phyloP scores from a whole-genome alignment of 2,797 vertebrate genomes.

The Helarctos malayanus region DNA sequence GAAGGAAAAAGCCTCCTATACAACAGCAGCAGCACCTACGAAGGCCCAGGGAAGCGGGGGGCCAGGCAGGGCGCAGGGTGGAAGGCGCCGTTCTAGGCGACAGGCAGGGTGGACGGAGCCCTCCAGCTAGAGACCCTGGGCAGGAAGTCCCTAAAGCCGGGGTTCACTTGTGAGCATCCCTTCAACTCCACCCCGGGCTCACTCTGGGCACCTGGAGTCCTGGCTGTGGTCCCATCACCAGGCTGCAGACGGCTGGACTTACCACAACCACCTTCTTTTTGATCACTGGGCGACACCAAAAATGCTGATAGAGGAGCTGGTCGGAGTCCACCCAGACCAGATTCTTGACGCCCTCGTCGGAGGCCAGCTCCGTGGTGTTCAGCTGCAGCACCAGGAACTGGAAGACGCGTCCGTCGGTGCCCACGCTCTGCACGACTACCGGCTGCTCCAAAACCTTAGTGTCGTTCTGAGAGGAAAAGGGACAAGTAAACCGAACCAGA shows the following conservation, averaged over 20 bases:
- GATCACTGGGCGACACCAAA: conserved; percentile 91
- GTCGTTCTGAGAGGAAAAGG: conserved; percentile 86
- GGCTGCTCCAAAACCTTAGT: conserved; percentile 92
- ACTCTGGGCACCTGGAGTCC: neutral
- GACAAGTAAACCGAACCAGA: neutral
- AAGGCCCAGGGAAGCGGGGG: neutral
- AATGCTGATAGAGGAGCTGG: conserved; percentile 93
- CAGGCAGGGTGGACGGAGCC: neutral
- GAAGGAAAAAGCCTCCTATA: neutral
- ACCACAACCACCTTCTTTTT: conserved; percentile 94
- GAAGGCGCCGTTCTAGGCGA: neutral
- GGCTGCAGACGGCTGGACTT: conserved; percentile 48
- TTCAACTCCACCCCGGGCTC: neutral
- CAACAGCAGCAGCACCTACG: neutral
- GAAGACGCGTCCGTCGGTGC: conserved; percentile 95
- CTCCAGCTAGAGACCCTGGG: neutral
- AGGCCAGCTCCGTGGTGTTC: conserved; percentile 95
- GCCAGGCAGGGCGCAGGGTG: neutral
- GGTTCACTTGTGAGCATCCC: neutral
- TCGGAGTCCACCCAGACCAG: conserved; percentile 95
- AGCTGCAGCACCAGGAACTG: conserved; percentile 96
- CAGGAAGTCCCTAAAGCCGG: neutral
- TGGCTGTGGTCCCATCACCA: neutral
- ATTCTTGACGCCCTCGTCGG: conserved; percentile 94
- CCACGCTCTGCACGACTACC: conserved; percentile 94